A percentile compares a stretch with the other conserved stretches of the same genome.
These are phyloP conservation scores for Pelagia noctiluca DNA, from an alignment of 30 jellyfish, hydroid and myxozoan genomes.

Conservation along the genomic window DNA sequence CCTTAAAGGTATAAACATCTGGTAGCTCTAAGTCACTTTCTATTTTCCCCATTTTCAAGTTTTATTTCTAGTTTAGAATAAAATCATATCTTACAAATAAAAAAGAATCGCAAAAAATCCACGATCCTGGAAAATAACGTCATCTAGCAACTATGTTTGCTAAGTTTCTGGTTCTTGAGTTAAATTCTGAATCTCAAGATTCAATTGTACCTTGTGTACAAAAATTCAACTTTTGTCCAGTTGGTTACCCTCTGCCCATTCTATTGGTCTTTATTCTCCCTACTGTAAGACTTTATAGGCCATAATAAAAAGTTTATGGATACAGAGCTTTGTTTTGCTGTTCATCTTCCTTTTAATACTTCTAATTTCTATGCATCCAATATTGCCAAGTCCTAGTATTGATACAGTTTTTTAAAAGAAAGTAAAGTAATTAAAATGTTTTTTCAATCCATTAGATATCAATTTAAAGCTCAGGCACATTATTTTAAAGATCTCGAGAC, in stretches of 20 bases:
- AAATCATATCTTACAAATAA: not conserved
- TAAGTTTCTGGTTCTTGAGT: conserved; percentile 17
- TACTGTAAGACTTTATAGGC: too few species aligned
- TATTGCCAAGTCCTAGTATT: too few species aligned
- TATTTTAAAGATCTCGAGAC: too few species aligned
- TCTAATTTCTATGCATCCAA: too few species aligned
- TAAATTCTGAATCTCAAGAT: conserved; percentile 14
- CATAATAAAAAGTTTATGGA: too few species aligned
- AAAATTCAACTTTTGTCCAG: conserved; percentile 10
- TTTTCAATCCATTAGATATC: too few species aligned
- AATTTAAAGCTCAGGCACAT: too few species aligned
- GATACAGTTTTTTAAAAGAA: too few species aligned
- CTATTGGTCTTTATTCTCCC: conserved; percentile 3
- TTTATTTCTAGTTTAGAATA: conserved; percentile 5
- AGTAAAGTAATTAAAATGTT: too few species aligned
- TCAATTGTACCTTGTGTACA: conserved; percentile 15
- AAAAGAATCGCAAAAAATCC: not conserved
- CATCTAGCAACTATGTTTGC: conserved; percentile 7
- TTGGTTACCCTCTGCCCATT: conserved; percentile 15
- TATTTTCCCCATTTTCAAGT: conserved; percentile 8
- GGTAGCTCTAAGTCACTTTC: conserved; percentile 1
- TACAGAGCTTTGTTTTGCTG: too few species aligned
- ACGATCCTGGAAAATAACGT: conserved; percentile 1
- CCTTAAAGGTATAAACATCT: conserved; percentile 8
- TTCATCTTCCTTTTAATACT: too few species aligned